phyloP scores from a whole-genome alignment of 92 coral and sea anemone species.

The Actinernus sp. region DNA sequence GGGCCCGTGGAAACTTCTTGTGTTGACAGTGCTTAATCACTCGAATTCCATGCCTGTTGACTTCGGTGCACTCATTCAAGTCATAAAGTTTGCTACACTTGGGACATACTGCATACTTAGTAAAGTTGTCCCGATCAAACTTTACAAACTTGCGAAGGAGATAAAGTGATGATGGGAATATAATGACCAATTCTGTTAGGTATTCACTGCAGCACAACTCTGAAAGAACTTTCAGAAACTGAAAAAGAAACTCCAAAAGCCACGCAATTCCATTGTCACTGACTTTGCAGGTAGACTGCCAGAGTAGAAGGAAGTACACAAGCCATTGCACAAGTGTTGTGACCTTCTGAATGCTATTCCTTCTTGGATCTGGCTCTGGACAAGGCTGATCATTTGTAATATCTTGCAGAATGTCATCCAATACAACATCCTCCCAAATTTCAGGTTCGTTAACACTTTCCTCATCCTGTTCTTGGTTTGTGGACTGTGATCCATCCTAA shows the following conservation, averaged over 20 bases:
- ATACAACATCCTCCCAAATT: no score
- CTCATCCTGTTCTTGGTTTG: no score
- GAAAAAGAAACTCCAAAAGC: constrained; percentile 34
- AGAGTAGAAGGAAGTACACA: constrained; percentile 40
- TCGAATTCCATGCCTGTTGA: constrained; percentile 31
- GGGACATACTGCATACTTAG: constrained; percentile 59
- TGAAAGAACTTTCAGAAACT: constrained; percentile 33
- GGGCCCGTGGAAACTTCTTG: background rate
- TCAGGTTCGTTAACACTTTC: no score
- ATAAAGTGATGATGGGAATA: constrained; percentile 37
- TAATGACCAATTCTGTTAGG: constrained; percentile 9
- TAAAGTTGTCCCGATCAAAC: no score
- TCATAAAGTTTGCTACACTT: constrained; percentile 42
- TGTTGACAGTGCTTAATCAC: constrained; percentile 9
- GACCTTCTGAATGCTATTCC: no score
- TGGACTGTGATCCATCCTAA: no score
- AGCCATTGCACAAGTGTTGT: constrained; percentile 51
- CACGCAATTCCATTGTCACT: constrained; percentile 52
- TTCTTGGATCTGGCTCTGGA: no score
- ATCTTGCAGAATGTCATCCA: no score
- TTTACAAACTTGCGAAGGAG: constrained; percentile 39
- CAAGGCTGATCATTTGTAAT: no score
- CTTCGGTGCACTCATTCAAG: constrained; percentile 32
- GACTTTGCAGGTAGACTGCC: constrained; percentile 43
- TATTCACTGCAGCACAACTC: constrained; percentile 17